phyloP scores from a whole-genome alignment of 2,113 vertebrate species.

The Chlorodrepanis virens region DNA sequence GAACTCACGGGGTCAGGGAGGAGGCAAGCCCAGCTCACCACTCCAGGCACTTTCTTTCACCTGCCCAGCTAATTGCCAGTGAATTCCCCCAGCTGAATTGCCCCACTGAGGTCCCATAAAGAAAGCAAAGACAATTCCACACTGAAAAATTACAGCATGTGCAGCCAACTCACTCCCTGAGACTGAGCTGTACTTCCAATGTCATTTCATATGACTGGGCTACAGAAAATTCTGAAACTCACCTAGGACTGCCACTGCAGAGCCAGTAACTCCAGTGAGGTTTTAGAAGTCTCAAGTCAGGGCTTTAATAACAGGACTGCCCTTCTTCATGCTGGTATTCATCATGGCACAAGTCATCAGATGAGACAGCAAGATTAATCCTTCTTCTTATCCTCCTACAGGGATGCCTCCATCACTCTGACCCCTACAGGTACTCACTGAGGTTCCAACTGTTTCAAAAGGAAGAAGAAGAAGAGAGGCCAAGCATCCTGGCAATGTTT shows the following conservation, averaged over 20 bases:
- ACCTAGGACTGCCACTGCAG: not conserved
- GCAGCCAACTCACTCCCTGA: not conserved
- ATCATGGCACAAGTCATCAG: not conserved
- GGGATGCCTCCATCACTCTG: not conserved
- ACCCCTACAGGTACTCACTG: not conserved
- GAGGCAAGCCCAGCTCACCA: not conserved
- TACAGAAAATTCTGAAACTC: not conserved
- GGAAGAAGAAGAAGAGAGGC: not conserved
- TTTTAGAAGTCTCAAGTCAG: not conserved
- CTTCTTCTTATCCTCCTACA: not conserved
- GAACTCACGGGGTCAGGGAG: rapidly evolving
- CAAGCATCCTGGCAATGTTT: not conserved
- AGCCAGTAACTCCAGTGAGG: not conserved
- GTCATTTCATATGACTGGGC: not conserved
- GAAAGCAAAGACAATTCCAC: not conserved
- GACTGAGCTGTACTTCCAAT: not conserved
- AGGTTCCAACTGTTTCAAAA: not conserved
- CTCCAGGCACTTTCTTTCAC: not conserved
- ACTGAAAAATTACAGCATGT: not conserved
- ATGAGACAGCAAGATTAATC: not conserved
- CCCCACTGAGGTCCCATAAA: not conserved
- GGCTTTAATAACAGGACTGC: not conserved
- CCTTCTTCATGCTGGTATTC: not conserved
- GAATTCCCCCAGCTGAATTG: not conserved
- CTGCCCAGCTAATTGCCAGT: not conserved